Conservation (phyloP, 2,888 invertebrate genomes). For the Petrophora chlorosata region DNA sequence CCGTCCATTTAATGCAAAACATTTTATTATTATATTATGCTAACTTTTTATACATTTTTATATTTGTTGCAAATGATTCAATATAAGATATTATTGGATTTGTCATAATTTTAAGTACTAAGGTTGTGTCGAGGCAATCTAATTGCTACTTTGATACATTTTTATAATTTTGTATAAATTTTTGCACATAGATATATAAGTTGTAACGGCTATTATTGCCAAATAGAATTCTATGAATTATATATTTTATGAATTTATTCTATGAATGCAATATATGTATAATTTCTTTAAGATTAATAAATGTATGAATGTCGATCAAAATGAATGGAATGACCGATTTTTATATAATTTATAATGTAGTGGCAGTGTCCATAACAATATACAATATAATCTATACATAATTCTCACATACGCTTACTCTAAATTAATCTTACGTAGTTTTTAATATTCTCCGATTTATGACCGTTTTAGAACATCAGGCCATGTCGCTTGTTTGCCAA, state of each 20-base stretch:
- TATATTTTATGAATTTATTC: slow-evolving; percentile 5
- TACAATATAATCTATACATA: slow-evolving; percentile 22
- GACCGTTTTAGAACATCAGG: neutral
- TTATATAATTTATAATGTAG: slow-evolving; percentile 2
- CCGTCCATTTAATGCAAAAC: slow-evolving; percentile 55
- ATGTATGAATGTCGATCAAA: slow-evolving; percentile 7
- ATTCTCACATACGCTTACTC: slow-evolving; percentile 49
- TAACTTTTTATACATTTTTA: slow-evolving; percentile 47
- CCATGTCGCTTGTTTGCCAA: no score
- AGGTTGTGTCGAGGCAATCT: slow-evolving; percentile 75
- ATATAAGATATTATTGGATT: slow-evolving; percentile 34
- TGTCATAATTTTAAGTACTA: slow-evolving; percentile 42
- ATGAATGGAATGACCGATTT: neutral
- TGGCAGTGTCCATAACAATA: slow-evolving; percentile 12
- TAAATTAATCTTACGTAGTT: slow-evolving; percentile 52
- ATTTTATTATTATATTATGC: slow-evolving; percentile 51
- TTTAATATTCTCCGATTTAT: slow-evolving; percentile 51
- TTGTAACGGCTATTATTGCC: slow-evolving; percentile 27
- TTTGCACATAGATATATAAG: slow-evolving; percentile 28
- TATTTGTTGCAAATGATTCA: slow-evolving; percentile 42
- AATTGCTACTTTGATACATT: slow-evolving; percentile 62
- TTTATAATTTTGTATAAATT: slow-evolving; percentile 45
- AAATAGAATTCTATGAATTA: slow-evolving; percentile 17
- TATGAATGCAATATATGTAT: slow-evolving; percentile 29
- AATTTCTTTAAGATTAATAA: neutral